Evolutionary conservation across 1,140 invertebrate genomes (phyloP).

Genomic region (Drosophila elegans): DNA sequence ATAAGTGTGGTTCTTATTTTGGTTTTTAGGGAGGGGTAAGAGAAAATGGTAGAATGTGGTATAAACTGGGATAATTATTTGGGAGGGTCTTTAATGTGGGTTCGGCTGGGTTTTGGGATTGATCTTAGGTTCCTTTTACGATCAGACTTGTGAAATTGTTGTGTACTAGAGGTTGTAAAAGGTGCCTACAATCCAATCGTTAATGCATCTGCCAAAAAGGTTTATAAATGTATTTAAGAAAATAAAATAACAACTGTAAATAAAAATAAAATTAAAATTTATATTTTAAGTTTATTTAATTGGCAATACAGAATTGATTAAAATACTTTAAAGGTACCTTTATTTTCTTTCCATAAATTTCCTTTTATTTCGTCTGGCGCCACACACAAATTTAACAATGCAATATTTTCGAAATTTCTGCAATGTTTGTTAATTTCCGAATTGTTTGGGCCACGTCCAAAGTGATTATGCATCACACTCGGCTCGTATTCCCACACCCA

Average conservation of each 20-base stretch:
- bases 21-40: not conserved
- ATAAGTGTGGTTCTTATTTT: conserved; percentile 29
- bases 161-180: not conserved
- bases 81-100: conserved; percentile 1
- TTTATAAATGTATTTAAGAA: too few species aligned
- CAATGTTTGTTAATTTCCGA: conserved; percentile 46
- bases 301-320: too few species aligned
- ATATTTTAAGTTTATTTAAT: too few species aligned
- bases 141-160: not conserved
- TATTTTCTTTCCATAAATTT: too few species aligned
- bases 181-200: not conserved
- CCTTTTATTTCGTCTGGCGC: conserved; percentile 14
- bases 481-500: conserved; percentile 33
- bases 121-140: not conserved
- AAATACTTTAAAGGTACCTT: too few species aligned
- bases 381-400: conserved; percentile 7
- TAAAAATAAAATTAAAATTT: too few species aligned
- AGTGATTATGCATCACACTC: conserved; percentile 52
- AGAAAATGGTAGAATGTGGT: conserved; percentile 9
- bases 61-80: conserved; percentile 36
- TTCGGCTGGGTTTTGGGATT: not conserved
- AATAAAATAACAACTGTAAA: too few species aligned
- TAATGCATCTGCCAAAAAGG: not conserved
- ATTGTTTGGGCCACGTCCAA: conserved; percentile 41
- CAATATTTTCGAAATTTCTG: not conserved